These are phyloP conservation scores for Barnardius zonarius DNA, from an alignment of 2,113 vertebrate genomes.

Conservation along the genomic window DNA sequence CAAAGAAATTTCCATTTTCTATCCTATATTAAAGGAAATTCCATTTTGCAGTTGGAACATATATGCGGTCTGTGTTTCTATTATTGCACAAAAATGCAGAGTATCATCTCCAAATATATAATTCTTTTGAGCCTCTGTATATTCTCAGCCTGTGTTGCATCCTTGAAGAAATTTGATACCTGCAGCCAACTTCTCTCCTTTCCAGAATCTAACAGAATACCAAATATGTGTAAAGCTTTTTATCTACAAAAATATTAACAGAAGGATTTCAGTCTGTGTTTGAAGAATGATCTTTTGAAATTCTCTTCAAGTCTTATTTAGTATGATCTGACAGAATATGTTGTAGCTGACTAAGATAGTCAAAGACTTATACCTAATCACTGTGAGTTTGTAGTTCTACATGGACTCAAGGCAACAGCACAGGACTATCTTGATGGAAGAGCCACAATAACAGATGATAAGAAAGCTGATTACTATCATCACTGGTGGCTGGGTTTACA, in stretches of 20 bases:
- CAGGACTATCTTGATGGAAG: not conserved
- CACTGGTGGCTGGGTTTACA: not conserved
- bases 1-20: not conserved
- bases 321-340: not conserved
- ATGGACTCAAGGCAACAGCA: not conserved
- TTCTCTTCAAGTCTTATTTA: not conserved
- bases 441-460: not conserved
- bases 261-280: not conserved
- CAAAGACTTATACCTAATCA: not conserved
- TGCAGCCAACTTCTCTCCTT: not conserved
- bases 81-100: not conserved
- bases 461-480: not conserved
- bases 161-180: not conserved
- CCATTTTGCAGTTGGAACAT: not conserved
- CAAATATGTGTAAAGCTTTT: not conserved
- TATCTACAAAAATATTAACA: not conserved
- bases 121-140: not conserved
- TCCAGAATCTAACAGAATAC: not conserved
- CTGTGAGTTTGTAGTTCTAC: not conserved
- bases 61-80: fast-evolving
- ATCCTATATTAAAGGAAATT: not conserved
- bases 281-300: not conserved
- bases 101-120: not conserved
- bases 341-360: not conserved
- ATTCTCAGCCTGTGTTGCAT: not conserved